Conservation (phyloP, 2,797 vertebrate species). For the Zalophus californianus region DNA sequence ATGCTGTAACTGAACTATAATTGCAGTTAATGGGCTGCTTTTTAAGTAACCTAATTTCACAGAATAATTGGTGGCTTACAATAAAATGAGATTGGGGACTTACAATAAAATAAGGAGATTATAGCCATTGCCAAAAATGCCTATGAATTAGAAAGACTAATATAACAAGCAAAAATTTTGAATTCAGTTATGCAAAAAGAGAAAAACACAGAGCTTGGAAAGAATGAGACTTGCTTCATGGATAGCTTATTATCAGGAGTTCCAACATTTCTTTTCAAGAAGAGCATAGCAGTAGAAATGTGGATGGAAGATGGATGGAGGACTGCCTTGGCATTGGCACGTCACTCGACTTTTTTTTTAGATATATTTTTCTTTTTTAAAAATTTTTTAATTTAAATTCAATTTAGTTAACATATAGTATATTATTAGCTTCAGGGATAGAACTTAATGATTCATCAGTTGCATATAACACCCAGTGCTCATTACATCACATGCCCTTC, state of each 20-base stretch:
- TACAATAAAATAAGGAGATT: slow-evolving; percentile 43
- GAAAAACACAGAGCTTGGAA: neutral
- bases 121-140: slow-evolving; percentile 16
- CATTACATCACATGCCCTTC: neutral
- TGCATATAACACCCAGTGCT: neutral
- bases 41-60: slow-evolving; percentile 58
- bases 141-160: slow-evolving; percentile 11
- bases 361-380: neutral
- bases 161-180: neutral
- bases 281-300: neutral
- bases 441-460: neutral
- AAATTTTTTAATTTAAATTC: neutral
- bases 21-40: slow-evolving; percentile 31
- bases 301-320: neutral
- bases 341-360: neutral
- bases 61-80: slow-evolving; percentile 5
- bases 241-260: neutral
- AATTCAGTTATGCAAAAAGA: neutral
- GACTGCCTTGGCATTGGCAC: neutral
- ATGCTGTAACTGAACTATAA: neutral
- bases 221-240: neutral
- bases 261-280: neutral
- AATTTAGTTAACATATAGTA: neutral
- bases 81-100: neutral
- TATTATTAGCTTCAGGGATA: neutral